Evolutionary conservation across 1,140 invertebrate species (phyloP).

Genomic region (silkworm (Bombyx mori)): ASM3026992v2 NC_085133.1:7116501-7117000

Average conservation of each 20-base stretch:
- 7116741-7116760: constrained; percentile 21
- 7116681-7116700: constrained; percentile 1
- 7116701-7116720: constrained; percentile 45
- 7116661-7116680: constrained; percentile 26
- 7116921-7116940: too few relatives aligned
- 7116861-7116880: too few relatives aligned
- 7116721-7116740: constrained; percentile 10
- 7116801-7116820: constrained; percentile 30
- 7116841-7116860: too few relatives aligned
- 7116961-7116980: too few relatives aligned
- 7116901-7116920: too few relatives aligned
- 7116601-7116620: constrained; percentile 29
- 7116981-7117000: too few relatives aligned
- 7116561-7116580: too few relatives aligned
- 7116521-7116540: constrained; percentile 43
- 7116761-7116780: constrained; percentile 26
- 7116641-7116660: constrained; percentile 24
- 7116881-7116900: too few relatives aligned
- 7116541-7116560: constrained; percentile 12
- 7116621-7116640: constrained; percentile 25
- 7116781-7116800: constrained; percentile 6
- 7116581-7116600: constrained; percentile 45
- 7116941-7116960: too few relatives aligned
- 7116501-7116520: constrained; percentile 31
- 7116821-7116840: constrained; percentile 15